Evolutionary conservation across 23 tunicate genomes (phyloP).

Genomic region (Botrylloides violaceus): DNA sequence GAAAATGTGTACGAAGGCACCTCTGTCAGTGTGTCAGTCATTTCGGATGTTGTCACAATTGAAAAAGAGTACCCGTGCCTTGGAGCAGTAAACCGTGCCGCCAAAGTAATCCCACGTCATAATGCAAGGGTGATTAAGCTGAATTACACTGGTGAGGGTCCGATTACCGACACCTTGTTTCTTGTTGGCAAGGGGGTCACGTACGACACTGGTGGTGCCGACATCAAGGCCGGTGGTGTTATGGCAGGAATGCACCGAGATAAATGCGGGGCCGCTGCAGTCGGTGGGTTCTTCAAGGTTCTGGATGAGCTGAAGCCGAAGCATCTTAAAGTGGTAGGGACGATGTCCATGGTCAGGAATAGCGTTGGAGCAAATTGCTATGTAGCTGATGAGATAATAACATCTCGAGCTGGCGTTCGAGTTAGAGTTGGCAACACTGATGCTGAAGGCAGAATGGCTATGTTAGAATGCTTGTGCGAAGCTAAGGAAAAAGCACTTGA

Average conservation of each 20-base stretch:
- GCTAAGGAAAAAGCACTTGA: constrained; percentile 75
- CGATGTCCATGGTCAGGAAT: constrained; percentile 99
- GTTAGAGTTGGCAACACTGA: constrained; percentile 99
- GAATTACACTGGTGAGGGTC: constrained; percentile 69
- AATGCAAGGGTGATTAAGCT: constrained; percentile 88
- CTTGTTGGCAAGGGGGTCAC: constrained; percentile 98
- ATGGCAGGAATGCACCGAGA: constrained; percentile 99
- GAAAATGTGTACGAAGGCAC: constrained; percentile 31
- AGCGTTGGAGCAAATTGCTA: constrained; percentile 93
- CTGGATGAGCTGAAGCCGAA: constrained; percentile 48
- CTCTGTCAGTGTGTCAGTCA: constrained; percentile 44
- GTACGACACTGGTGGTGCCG: constrained; percentile 99
- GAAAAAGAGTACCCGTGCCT: constrained; percentile 90
- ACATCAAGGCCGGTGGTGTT: constrained; percentile 96
- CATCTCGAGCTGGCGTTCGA: constrained; percentile 81
- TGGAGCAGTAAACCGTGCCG: constrained; percentile 90
- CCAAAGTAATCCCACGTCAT: constrained; percentile 83
- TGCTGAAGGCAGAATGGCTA: constrained; percentile 99
- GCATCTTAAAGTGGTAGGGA: constrained; percentile 69
- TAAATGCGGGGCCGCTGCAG: constrained; percentile 99
- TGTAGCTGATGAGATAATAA: constrained; percentile 93
- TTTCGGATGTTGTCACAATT: constrained; percentile 50
- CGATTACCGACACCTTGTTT: constrained; percentile 76
- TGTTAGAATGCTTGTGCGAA: constrained; percentile 95
- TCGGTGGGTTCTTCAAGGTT: constrained; percentile 78